A percentile compares a stretch with the other conserved stretches of the same genome.
These are phyloP conservation scores for Todiramphus chloris DNA, from an alignment of 2,113 vertebrate species.

Conservation along the genomic window DNA sequence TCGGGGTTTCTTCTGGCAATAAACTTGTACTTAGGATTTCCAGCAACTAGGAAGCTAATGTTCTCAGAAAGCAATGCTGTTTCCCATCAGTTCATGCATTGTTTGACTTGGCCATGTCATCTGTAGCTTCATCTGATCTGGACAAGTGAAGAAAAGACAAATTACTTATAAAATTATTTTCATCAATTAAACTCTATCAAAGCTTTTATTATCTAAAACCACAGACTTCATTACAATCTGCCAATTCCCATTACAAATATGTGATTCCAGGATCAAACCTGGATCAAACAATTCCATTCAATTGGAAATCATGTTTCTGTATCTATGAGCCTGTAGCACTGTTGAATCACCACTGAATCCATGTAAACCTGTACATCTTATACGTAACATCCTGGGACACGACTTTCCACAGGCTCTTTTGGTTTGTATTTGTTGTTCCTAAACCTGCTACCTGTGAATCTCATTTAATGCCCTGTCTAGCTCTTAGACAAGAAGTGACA, in stretches of 20 bases:
- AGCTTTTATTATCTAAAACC: neutral
- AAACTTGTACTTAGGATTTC: neutral
- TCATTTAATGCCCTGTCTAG: neutral
- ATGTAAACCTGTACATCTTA: neutral
- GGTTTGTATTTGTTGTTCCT: neutral
- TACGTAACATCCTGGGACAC: neutral
- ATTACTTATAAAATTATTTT: conserved; percentile 11
- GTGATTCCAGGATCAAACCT: neutral
- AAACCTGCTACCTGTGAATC: neutral
- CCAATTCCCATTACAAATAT: neutral
- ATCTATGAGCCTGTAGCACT: neutral
- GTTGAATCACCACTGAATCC: neutral
- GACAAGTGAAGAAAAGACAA: conserved; percentile 22
- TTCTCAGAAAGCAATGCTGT: neutral
- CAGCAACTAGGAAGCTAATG: neutral
- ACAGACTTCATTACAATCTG: neutral
- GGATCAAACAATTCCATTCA: too few species aligned
- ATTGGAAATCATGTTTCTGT: neutral
- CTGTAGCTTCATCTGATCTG: conserved; percentile 42
- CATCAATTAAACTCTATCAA: neutral
- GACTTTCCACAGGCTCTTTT: neutral
- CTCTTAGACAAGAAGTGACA: neutral
- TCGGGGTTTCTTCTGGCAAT: neutral
- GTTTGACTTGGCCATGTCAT: conserved; percentile 8
- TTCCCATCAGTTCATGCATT: neutral